Conservation (phyloP, 2,113 vertebrate species). For the Meleagris gallopavo region DNA sequence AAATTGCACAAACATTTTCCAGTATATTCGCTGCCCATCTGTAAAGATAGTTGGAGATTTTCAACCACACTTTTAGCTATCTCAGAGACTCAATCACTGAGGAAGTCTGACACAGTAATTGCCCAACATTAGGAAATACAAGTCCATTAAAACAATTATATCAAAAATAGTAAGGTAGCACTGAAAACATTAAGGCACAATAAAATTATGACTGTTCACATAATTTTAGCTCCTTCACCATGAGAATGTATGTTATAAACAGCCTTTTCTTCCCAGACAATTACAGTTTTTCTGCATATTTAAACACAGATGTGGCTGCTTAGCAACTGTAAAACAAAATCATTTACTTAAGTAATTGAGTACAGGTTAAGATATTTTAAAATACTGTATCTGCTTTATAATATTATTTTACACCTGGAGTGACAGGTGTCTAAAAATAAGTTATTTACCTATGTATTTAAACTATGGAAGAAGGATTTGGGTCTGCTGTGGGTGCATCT, state of each 20-base stretch:
- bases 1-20: not conserved
- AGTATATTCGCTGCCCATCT: not conserved
- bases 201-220: not conserved
- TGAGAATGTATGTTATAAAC: not conserved
- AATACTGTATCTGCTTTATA: not conserved
- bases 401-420: not conserved
- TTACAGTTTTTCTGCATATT: slow-evolving; percentile 35
- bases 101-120: not conserved
- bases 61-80: not conserved
- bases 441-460: not conserved
- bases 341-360: not conserved
- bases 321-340: slow-evolving; percentile 30
- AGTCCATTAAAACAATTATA: not conserved
- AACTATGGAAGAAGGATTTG: not conserved
- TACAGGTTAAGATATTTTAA: not conserved
- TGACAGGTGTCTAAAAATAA: not conserved
- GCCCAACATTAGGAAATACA: not conserved
- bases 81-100: not conserved
- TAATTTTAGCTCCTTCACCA: not conserved
- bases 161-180: not conserved
- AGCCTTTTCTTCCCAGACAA: not conserved
- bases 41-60: not conserved
- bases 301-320: slow-evolving; percentile 22
- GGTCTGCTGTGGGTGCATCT: not conserved
- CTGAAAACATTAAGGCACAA: not conserved